Evolutionary conservation across 2,888 invertebrate species (phyloP), one percentile per base, ranked within the genome.

Genomic region (Phalangium opilio): DNA sequence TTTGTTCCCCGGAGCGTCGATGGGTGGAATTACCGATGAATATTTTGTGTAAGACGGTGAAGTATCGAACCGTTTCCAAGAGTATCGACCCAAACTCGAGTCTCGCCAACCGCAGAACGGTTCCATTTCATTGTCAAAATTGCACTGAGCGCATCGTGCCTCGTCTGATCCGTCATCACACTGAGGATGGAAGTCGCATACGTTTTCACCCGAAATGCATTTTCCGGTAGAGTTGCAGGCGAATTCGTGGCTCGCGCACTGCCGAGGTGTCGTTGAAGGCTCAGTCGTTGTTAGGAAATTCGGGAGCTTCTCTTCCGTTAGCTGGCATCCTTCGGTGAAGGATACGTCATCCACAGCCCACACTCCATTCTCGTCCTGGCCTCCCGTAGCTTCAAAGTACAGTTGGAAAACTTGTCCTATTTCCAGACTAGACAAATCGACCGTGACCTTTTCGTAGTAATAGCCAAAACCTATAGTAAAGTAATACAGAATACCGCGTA

Each of bases 301-400:
- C 3, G 53, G 53, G 11, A 53, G 34, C 1, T 47, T 43, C 38
- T 44, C 10, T 34, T 52, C 47, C 11, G 48, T 42, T 2, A 43
- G n/a, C 5, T 27, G 8, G 32, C 55, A 55, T 5, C 49, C 55
- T 17, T 41, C n/a, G 15, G 50, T 48, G 34, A 55, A 55, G 3
- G 54, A 54, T 3, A 55, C 42, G 43, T 55, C 55, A 38, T 55
- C 55, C n/a, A 55, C 39, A 11, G 45, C 50, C 55, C 55, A 55
- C 32, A 45, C 49, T 11, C 51, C 55, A 14, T 12, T 2, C 3
- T 10, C 35, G 3, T 17, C 20, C 3, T 34, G 12, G 3, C 10
- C 12, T 4, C 51, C 51, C 38, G 38, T 34, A 33, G 41, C 44
- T 45, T 55, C 55, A 12, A 55, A 41, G 18, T 54, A 48, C 12